These are phyloP conservation scores for Sinohyriopsis cumingii DNA, from an alignment of 2,888 invertebrate species.

Conservation along the genomic window DNA sequence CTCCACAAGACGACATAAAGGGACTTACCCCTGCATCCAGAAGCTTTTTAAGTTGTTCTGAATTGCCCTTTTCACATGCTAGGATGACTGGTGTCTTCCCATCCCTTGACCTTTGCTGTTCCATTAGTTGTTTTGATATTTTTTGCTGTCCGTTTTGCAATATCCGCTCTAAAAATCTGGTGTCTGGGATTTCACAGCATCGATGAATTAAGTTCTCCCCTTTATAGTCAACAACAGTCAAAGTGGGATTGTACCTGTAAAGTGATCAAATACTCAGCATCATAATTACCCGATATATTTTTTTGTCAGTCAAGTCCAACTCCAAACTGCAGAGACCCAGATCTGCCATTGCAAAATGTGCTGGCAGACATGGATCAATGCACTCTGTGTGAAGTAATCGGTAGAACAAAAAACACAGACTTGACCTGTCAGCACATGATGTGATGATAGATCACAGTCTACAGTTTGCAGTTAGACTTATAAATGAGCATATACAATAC, in stretches of 20 bases:
- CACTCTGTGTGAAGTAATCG: no score
- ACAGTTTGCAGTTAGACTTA: no score
- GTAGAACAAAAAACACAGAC: no score
- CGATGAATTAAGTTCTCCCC: slow-evolving; percentile 58
- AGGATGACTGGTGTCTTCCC: slow-evolving; percentile 61
- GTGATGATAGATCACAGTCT: no score
- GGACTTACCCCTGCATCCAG: slow-evolving; percentile 54
- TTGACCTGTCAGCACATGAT: no score
- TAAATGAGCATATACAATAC: no score
- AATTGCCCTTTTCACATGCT: slow-evolving; percentile 63
- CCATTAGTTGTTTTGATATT: slow-evolving; percentile 45
- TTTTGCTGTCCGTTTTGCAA: slow-evolving; percentile 29
- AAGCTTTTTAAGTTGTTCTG: slow-evolving; percentile 54
- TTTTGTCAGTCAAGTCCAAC: no score
- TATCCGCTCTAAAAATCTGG: slow-evolving; percentile 49
- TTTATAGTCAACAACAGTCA: slow-evolving; percentile 53
- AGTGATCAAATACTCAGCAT: slow-evolving; percentile 1
- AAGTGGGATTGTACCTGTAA: slow-evolving; percentile 53
- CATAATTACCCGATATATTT: background rate
- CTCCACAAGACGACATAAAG: no score
- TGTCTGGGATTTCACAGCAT: slow-evolving; percentile 52
- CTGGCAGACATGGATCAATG: no score
- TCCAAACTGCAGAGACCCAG: no score
- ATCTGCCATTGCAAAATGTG: no score
- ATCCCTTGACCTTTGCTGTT: slow-evolving; percentile 43